These are phyloP conservation scores for Palythoa grandiflora DNA, from an alignment of 92 coral and sea anemone species.

Conservation along the genomic window DNA sequence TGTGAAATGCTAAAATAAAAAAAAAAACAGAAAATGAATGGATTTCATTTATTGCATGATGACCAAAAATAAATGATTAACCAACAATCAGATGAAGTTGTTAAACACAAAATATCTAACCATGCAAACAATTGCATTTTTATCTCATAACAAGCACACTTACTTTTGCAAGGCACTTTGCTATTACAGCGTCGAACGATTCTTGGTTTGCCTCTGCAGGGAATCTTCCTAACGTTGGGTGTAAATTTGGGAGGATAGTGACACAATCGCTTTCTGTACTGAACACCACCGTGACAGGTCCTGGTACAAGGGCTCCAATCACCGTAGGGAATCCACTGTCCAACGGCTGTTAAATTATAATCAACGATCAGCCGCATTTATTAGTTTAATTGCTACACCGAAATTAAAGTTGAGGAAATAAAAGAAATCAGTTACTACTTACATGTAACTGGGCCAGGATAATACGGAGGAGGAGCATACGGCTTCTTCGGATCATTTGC, in stretches of 20 bases:
- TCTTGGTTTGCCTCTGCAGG: constrained; percentile 8
- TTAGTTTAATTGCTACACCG: background rate
- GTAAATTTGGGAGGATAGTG: constrained; percentile 3
- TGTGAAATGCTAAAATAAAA: no score
- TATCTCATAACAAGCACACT: background rate
- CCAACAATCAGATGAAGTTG: no score
- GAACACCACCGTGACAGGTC: constrained; percentile 29
- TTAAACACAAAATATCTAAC: background rate
- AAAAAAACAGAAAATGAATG: no score
- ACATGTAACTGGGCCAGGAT: background rate
- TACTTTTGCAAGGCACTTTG: constrained; percentile 15
- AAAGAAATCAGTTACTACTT: background rate
- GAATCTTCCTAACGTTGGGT: constrained; percentile 9
- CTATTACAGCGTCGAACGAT: background rate
- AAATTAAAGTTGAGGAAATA: background rate
- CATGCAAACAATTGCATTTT: background rate
- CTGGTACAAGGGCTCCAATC: constrained; percentile 29
- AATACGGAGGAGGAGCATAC: background rate
- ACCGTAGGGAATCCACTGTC: constrained; percentile 22
- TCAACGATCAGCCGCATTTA: background rate
- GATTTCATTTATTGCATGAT: no score
- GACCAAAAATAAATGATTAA: no score
- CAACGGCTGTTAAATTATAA: constrained; percentile 9
- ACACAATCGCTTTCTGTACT: constrained; percentile 28
- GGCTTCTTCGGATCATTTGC: background rate